Base-by-base conservation (phyloP, 2,113 vertebrate genomes). In the Amblyornis subalaris region DNA sequence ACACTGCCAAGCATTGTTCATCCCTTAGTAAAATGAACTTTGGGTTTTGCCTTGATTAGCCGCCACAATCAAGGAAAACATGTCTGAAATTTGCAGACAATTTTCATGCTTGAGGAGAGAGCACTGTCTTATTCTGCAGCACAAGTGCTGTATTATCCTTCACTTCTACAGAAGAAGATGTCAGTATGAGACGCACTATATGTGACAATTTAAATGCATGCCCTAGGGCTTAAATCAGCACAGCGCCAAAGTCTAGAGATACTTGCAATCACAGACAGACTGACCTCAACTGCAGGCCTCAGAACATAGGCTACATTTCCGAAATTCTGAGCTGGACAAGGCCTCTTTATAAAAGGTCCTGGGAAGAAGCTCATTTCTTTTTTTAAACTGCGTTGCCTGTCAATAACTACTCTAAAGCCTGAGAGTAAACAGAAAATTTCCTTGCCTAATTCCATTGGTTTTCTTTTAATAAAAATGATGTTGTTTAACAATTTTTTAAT, bases 151-250 rank as follows among this genome's bases (percentile, higher is more conserved):
- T 84, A 57, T 96, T 97, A 97, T 97, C 76, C 89, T 94, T 97
- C 89, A 72, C 74, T 96, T 86, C 85, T 38, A 48, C 90, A 53
- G 84, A 96, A 86, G 95, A 94, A 96, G 94, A 97, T 96, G 96
- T 95, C 95, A 96, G 50, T 83, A 75, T 88, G 94, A 98, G 89
- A 85, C 92, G 93, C 91, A 94, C 82, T 94, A 78, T 95, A 95
- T 94, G 95, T 94, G 95, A 97, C 94, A 92, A 96, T 96, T 97
- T 97, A 97, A 97, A 97, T 95, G 91, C 48, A 18, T 88, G 92
- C 97, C 95, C 96, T 82, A 72, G 77, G 97, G 97, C 93, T 95
- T 94, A 85, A 93, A 83, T 51, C 73, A 91, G 75, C 85, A 83
- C 72, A 87, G 69, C 85, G 95, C 92, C 96, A 85, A 96, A 96